phyloP scores from a whole-genome alignment of 1,140 invertebrate genomes.

The Cataglyphis hispanica region DNA sequence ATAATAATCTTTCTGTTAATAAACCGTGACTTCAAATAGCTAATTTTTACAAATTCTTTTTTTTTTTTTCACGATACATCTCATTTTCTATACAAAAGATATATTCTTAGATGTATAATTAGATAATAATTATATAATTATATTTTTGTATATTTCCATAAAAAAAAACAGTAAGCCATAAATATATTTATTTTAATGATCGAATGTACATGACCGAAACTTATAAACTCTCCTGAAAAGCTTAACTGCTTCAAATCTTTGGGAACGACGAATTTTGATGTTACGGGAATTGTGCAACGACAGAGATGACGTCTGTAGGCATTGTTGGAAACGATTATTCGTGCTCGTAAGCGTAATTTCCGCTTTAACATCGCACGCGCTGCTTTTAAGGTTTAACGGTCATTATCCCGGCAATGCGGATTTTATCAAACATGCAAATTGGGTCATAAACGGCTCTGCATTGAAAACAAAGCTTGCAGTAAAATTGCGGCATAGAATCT shows the following conservation, averaged over 20 bases:
- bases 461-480: constrained; percentile 50
- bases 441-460: constrained; percentile 64
- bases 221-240: constrained; percentile 15
- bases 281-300: constrained; percentile 18
- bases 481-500: constrained; percentile 49
- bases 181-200: background rate
- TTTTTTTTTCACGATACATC: background rate
- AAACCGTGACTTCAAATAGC: background rate
- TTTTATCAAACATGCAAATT: constrained; percentile 72
- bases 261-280: constrained; percentile 10
- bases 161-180: background rate
- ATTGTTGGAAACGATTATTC: constrained; percentile 56
- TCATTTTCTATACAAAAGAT: background rate
- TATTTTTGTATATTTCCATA: background rate
- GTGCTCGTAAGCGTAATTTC: constrained; percentile 47
- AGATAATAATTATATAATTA: no score
- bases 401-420: constrained; percentile 64
- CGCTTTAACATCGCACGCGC: constrained; percentile 61
- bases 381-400: constrained; percentile 70
- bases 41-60: background rate
- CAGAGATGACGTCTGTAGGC: constrained; percentile 29
- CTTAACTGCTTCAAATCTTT: background rate
- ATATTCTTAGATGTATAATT: background rate
- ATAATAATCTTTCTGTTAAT: constrained; percentile 26
- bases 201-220: background rate